phyloP scores from a whole-genome alignment of 2,797 vertebrate species.

The Sciaenops ocellatus region DNA sequence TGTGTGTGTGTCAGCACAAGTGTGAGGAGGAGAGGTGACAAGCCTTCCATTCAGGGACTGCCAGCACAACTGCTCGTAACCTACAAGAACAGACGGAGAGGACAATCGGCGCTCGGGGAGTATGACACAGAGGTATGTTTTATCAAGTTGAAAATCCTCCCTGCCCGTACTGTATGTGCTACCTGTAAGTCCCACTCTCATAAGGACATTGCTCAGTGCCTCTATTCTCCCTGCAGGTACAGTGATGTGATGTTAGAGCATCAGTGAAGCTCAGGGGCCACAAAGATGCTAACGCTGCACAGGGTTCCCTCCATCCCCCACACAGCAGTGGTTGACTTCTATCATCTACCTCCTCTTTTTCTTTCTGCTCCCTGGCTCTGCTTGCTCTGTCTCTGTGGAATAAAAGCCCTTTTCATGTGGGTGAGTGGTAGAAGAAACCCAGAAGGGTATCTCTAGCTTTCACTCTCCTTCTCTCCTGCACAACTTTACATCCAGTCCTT shows the following conservation, averaged over 20 bases:
- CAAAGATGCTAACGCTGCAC: slow-evolving; percentile 58
- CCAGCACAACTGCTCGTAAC: slow-evolving; percentile 9
- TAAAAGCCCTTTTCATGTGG: slow-evolving; percentile 65
- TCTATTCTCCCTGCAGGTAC: slow-evolving; percentile 34
- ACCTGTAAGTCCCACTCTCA: slow-evolving; percentile 9
- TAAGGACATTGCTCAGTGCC: slow-evolving; percentile 25
- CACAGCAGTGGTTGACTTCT: slow-evolving; percentile 46
- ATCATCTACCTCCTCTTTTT: slow-evolving; percentile 34
- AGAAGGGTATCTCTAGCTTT: slow-evolving; percentile 33
- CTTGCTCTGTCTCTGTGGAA: slow-evolving; percentile 59
- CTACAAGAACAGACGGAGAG: slow-evolving; percentile 40
- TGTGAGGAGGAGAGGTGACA: slow-evolving; percentile 20
- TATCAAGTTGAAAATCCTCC: slow-evolving; percentile 38
- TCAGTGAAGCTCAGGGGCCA: slow-evolving; percentile 43
- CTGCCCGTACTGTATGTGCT: not conserved
- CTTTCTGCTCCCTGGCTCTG: slow-evolving; percentile 19
- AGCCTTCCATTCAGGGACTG: slow-evolving; percentile 31
- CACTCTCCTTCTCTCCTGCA: slow-evolving; percentile 17
- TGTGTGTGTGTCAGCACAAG: slow-evolving; percentile 9
- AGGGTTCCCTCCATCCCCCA: slow-evolving; percentile 43
- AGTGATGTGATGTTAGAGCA: slow-evolving; percentile 16
- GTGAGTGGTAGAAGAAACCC: slow-evolving; percentile 57
- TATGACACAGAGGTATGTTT: slow-evolving; percentile 28
- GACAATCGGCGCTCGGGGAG: not conserved
- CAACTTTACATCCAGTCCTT: slow-evolving; percentile 55